Evolutionary conservation across 1,140 invertebrate species (phyloP).

Genomic region (Pentalonia nigronervosa): DNA sequence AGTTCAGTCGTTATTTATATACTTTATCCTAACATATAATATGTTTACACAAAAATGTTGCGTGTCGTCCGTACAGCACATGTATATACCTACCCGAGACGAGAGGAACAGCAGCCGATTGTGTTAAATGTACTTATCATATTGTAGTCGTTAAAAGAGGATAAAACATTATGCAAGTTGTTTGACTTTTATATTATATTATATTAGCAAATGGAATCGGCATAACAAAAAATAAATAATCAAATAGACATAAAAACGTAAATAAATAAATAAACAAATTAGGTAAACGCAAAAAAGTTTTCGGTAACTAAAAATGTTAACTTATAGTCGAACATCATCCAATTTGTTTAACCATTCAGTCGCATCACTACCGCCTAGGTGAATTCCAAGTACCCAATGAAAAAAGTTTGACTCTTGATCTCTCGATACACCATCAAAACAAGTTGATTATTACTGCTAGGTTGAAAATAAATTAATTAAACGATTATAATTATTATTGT

Average conservation of each 20-base stretch:
- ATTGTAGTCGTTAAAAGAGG: not conserved
- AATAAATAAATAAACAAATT: too few species aligned
- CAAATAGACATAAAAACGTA: too few species aligned
- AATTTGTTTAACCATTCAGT: too few species aligned
- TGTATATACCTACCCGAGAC: not conserved
- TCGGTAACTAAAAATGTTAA: too few species aligned
- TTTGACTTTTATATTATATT: constrained; percentile 38
- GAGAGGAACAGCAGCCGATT: not conserved
- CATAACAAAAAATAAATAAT: too few species aligned
- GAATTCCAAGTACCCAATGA: too few species aligned
- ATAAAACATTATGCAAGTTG: constrained; percentile 1
- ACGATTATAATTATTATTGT: constrained; percentile 5
- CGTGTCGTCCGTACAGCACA: not conserved
- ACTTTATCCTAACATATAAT: not conserved
- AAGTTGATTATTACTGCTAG: not conserved
- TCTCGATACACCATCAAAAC: not conserved
- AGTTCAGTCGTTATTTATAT: not conserved
- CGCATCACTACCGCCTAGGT: too few species aligned
- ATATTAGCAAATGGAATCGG: too few species aligned
- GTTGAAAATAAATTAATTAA: not conserved
- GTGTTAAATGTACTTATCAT: not conserved
- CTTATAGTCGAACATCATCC: too few species aligned
- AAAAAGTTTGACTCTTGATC: constrained; percentile 34
- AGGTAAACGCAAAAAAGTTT: too few species aligned
- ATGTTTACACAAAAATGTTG: not conserved